Conservation (phyloP, 2,797 vertebrate genomes). For the Amblyraja radiata region DNA sequence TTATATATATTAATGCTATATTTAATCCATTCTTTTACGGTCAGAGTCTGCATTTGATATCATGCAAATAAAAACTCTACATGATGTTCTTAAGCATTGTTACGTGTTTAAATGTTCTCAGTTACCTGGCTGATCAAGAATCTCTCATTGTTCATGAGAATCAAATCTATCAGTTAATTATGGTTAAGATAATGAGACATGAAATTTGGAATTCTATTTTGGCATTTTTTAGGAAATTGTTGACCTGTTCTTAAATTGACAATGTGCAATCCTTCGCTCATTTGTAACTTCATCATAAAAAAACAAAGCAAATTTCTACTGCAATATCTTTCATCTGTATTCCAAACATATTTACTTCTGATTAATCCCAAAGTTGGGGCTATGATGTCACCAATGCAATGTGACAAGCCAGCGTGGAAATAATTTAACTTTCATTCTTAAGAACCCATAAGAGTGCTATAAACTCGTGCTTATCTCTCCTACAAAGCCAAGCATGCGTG, state of each 20-base stretch:
- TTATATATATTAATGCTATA: not conserved
- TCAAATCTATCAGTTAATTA: not conserved
- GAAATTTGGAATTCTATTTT: not conserved
- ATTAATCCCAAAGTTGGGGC: not conserved
- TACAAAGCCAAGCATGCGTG: not conserved
- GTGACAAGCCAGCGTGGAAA: slow-evolving; percentile 14
- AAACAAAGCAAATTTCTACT: slow-evolving; percentile 15
- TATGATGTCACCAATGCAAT: slow-evolving; percentile 9
- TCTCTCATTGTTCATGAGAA: not conserved
- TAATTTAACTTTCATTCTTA: slow-evolving; percentile 35
- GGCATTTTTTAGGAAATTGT: not conserved
- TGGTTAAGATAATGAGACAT: not conserved
- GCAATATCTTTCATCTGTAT: not conserved
- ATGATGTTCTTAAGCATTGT: not conserved
- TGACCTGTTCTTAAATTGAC: not conserved
- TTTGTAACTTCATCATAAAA: not conserved
- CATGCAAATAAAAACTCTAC: not conserved
- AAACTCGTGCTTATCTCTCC: slow-evolving; percentile 21
- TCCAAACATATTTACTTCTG: not conserved
- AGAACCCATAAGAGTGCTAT: slow-evolving; percentile 5
- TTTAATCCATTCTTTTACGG: not conserved
- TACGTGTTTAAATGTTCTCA: not conserved
- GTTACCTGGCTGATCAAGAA: not conserved
- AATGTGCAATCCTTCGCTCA: not conserved
- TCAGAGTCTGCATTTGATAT: not conserved